These are phyloP conservation scores for Dendroctonus valens DNA, from an alignment of 1,140 invertebrate species.

Conservation along the genomic window DNA sequence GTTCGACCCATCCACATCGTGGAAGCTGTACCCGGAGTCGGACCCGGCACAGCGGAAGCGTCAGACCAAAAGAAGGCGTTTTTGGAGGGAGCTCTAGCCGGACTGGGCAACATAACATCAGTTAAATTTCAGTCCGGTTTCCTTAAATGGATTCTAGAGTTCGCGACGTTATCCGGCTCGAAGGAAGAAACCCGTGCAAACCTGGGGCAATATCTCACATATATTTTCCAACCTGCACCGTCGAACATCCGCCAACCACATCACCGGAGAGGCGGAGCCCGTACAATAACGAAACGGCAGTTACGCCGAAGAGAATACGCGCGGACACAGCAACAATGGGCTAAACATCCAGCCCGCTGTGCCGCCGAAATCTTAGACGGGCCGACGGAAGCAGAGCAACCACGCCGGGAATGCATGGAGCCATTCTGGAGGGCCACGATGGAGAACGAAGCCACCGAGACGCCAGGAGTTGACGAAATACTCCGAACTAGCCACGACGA, in stretches of 20 bases:
- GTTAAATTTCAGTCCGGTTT: no score
- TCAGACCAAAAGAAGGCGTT: no score
- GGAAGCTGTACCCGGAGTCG: no score
- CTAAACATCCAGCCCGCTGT: not conserved
- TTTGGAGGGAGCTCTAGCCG: no score
- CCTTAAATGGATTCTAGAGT: no score
- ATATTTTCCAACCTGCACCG: not conserved
- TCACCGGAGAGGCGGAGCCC: not conserved
- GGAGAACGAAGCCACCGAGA: not conserved
- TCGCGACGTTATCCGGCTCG: no score
- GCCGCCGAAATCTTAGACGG: constrained; percentile 1
- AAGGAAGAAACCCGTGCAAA: no score
- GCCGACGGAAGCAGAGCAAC: not conserved
- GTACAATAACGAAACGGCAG: not conserved
- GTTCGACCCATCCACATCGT: no score
- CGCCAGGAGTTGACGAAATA: not conserved
- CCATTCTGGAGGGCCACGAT: not conserved
- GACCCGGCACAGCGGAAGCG: no score
- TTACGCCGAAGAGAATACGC: not conserved
- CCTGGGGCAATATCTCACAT: no score
- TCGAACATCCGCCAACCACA: not conserved
- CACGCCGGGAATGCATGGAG: not conserved
- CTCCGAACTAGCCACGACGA: not conserved
- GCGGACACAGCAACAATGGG: not conserved
- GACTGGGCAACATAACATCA: no score